phyloP scores from a whole-genome alignment of 2,113 vertebrate genomes.

The Lepus americanus region DNA sequence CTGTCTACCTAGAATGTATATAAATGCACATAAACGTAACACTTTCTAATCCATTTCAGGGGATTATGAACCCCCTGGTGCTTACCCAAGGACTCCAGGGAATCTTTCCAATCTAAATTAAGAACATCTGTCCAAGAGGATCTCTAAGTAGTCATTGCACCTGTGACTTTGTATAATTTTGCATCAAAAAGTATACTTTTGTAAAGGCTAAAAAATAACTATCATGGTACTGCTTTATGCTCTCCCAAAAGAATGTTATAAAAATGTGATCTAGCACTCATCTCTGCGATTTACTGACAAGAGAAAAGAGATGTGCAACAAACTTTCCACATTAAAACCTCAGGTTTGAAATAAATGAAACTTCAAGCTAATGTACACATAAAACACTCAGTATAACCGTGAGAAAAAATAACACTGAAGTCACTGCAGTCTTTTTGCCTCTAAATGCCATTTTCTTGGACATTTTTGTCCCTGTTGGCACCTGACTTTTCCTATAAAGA shows the following conservation, averaged over 20 bases:
- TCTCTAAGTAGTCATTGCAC: not conserved
- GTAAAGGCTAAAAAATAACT: not conserved
- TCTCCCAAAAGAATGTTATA: slow-evolving; percentile 28
- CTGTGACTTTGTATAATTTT: not conserved
- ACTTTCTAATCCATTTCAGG: not conserved
- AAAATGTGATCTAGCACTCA: not conserved
- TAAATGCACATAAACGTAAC: not conserved
- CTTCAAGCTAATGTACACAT: not conserved
- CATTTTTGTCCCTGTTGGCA: not conserved
- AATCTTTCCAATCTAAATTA: slow-evolving; percentile 30
- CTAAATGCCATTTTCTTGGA: slow-evolving; percentile 6
- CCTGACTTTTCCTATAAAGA: not conserved
- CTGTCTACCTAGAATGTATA: not conserved
- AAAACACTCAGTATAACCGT: not conserved
- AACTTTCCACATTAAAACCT: not conserved
- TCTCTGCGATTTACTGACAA: not conserved
- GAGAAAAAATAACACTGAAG: not conserved
- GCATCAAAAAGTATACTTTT: not conserved
- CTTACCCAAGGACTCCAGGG: not conserved
- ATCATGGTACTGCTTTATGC: not conserved
- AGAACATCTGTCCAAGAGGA: not conserved
- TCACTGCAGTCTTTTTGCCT: slow-evolving; percentile 5
- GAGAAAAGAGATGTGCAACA: not conserved
- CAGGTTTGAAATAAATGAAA: not conserved
- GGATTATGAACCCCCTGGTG: not conserved